Evolutionary conservation across 2,113 vertebrate genomes (phyloP), one percentile per base, ranked within the genome.

Genomic region (Numenius arquata): DNA sequence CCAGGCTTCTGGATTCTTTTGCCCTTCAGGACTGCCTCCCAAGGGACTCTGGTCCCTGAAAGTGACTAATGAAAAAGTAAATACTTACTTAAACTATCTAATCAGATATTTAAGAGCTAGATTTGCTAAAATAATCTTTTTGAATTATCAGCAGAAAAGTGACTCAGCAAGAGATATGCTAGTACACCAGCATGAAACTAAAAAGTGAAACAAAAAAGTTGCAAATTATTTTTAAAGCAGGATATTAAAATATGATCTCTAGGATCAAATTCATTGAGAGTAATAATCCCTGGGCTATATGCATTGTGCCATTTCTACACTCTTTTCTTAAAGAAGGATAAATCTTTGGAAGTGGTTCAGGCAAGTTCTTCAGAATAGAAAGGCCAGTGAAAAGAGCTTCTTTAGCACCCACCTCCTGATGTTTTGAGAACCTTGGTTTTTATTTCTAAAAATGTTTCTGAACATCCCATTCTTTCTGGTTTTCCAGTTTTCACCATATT

Each of bases 361-460:
- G 8, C 16, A 66, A 32, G 13, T 9, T 67, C 4, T 27, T 63
- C 26, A 36, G 14, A 86, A 84, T 6, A 58, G 5, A 15, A 83
- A 75, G 21, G 5, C 4, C 22, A 19, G 19, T 38, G 25, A 61
- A 36, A 9, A 65, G 23, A 67, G 3, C 2, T 61, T 4, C 6
- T 43, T 58, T 40, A 72, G 5, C 9, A 3, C 5, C 4, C 2
- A 1, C 7, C 3, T 4, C 3, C 4, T 1, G 1, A 61, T 22
- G 38, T 50, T n/a, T 40, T 25, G 21, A 58, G 27, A 50, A 2
- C 2, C 18, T 47, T 85, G 3, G 1, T 50, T 59, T 32, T 59
- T 4, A 1, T 53, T 79, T 43, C 29, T 29, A 47, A 68, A 81
- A 52, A 12, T 66, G 6, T n/a, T 79, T 58, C 15, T 68, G 20